Base-by-base conservation (phyloP, 2,888 invertebrate genomes). In the Oxycera nigricornis region DNA sequence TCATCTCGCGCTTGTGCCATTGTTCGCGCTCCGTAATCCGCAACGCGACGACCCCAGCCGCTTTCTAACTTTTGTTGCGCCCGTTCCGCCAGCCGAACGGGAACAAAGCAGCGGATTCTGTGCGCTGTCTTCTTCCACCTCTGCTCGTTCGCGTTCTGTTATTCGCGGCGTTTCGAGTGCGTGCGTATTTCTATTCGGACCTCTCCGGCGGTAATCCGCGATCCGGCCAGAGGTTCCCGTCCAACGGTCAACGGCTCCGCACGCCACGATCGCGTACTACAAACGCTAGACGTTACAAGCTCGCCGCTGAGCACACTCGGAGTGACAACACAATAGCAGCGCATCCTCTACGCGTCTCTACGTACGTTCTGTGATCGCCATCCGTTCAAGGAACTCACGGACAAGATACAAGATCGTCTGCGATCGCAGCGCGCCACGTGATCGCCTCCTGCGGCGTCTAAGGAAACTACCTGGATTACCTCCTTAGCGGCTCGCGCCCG, bases 181-280 rank as follows among this genome's bases (percentile, higher is more conserved):
- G 30, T 28, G 11, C 11, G 9, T 1, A 26, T 14, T 59, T 28
- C 30, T 65, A 17, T 65, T 65, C 41, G 14, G 41, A 22, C 41
- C 41, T 70, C 14, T 70, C 52, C 20, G 9, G 70, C 52, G 31
- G 52, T 52, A 70, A 20, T 70, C 70, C 70, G 52, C 31, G 55
- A 20, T 70, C 70, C 70, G 70, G 14, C 11, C 52, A 22, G 52
- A 70, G 70, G 55, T 70, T 70, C 46, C 17, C 70, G 55, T 70
- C 35, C 55, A 70, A 70, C 70, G 70, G 70, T 70, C 70, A 70
- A 70, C 70, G 70, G 70, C 70, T 35, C 35, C 70, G 52, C 55
- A 26, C 30, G 30, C n/a, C 31, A n/a, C 70, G 55, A 65, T 65
- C 39, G 65, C 14, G 41, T 39, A 39, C 2, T 24, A 24, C 41